Evolutionary conservation across 2,797 vertebrate genomes (phyloP).

Genomic region (Phalanger gymnotis): DNA sequence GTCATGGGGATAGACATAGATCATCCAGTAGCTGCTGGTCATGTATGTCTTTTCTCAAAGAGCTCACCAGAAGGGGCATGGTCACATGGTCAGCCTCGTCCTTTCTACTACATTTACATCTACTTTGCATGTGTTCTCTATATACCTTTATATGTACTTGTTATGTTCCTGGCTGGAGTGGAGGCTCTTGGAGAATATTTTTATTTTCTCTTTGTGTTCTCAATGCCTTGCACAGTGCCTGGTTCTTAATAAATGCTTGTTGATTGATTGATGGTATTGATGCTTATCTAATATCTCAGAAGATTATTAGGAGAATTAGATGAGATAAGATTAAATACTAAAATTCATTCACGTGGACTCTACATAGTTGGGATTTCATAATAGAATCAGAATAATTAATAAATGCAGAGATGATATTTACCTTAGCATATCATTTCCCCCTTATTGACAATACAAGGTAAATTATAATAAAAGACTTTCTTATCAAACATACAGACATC

Average conservation of each 20-base stretch:
- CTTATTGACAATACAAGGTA: neutral
- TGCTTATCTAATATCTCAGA: neutral
- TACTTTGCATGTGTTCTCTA: neutral
- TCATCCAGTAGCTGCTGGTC: neutral
- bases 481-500: neutral
- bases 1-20: neutral
- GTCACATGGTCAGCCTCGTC: neutral
- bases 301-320: neutral
- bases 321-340: neutral
- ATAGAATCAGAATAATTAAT: neutral
- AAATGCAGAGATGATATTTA: neutral
- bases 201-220: neutral
- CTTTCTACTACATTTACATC: neutral
- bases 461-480: neutral
- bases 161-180: neutral
- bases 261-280: neutral
- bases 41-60: neutral
- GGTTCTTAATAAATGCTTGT: too few relatives aligned
- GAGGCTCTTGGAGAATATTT: neutral
- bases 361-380: neutral
- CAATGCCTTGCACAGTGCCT: neutral
- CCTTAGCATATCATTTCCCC: neutral
- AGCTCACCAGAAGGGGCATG: neutral
- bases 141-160: neutral
- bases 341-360: neutral